Percentiles rank a stretch among this genome's conserved stretches.
These are phyloP conservation scores for Caenorhabditis brenneri DNA, from an alignment of 1,140 invertebrate genomes.

Conservation along the genomic window DNA sequence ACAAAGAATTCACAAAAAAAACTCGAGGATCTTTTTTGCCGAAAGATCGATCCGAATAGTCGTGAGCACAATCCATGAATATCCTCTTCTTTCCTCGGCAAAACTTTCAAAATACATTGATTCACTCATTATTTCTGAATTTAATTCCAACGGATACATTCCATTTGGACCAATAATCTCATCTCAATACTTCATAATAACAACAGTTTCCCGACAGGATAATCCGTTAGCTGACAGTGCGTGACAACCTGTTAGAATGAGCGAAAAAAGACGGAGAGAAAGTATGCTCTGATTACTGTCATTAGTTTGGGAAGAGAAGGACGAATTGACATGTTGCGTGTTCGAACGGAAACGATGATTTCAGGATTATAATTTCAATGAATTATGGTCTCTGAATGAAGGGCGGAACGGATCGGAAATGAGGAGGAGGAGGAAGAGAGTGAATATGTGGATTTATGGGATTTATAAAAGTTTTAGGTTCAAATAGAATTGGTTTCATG, in stretches of 20 bases:
- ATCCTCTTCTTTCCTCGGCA: no score
- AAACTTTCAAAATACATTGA: no score
- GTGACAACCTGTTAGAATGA: neutral
- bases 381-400: neutral
- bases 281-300: conserved; percentile 34
- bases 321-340: conserved; percentile 28
- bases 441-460: neutral
- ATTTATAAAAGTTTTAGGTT: neutral
- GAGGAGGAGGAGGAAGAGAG: neutral
- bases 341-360: conserved; percentile 29
- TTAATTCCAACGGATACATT: no score
- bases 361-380: conserved; percentile 16
- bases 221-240: conserved; percentile 41
- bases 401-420: neutral
- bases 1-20: no score
- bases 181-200: neutral
- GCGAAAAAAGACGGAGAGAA: neutral
- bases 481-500: neutral
- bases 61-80: no score
- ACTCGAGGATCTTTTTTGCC: no score
- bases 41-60: no score
- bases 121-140: no score
- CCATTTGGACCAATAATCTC: neutral
- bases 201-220: conserved; percentile 4
- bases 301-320: neutral